Evolutionary conservation across 2,113 vertebrate species (phyloP), one percentile per base, ranked within the genome.

Genomic region (Hydrolagus affinis): DNA sequence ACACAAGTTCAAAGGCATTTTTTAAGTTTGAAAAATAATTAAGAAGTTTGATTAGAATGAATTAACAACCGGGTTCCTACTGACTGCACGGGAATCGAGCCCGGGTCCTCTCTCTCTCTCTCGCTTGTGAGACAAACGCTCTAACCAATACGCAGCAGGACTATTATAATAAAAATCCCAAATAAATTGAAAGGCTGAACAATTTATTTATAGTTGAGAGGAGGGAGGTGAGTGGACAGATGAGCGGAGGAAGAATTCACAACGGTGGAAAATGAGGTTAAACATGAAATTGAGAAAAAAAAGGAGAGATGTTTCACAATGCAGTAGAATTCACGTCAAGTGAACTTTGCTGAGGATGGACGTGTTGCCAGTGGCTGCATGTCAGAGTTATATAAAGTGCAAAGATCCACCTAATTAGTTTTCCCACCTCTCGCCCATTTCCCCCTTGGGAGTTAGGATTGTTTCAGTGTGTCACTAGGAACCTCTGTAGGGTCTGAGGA

Each of bases 381-480:
- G 59, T 19, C 59, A 14, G 7, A 8, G 60, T 15, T 62, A 23
- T 62, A 80, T 80, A 80, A 62, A 62, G 28, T 64, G 76, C 76
- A 80, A 57, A 80, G 57, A 80, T 80, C 76, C 59, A 80, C 59
- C 28, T 80, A 25, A 80, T 25, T 80, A 62, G 76, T 80, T 80
- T 62, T 60, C 25, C 19, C 75, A 60, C 57, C 23, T 9, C 62
- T 80, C 56, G 62, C 62, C 59, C 76, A 80, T 2, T 64, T 23
- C 62, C 23, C 76, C 76, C 23, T 62, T 80, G 76, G 59, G 76
- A 64, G 23, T 19, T 1, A 60, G 75, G 75, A 57, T 60, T 11
- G 75, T 80, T 59, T 12, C 59, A 25, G 23, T 25, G 1, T 80
- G 12, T 57, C 76, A 25, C 23, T 62, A 28, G 76, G 17, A 64